phyloP scores from a whole-genome alignment of 1,140 invertebrate genomes.

The Penaeus chinensis region DNA sequence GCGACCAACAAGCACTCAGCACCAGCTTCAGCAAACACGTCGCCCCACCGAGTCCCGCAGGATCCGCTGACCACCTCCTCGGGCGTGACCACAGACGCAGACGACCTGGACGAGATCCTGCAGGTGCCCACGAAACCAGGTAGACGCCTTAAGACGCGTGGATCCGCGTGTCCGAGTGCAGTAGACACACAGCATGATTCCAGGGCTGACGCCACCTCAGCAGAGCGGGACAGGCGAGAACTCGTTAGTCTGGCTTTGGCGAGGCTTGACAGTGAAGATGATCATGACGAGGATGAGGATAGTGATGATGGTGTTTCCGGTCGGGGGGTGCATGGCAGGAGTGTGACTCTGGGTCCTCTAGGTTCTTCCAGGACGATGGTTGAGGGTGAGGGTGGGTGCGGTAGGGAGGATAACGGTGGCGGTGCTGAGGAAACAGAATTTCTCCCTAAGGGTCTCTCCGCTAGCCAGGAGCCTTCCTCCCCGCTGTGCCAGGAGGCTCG shows the following conservation, averaged over 20 bases:
- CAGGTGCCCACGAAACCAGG: slow-evolving; percentile 53
- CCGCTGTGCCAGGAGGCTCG: too few species aligned
- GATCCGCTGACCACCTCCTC: slow-evolving; percentile 20
- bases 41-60: slow-evolving; percentile 10
- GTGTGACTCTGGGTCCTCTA: neutral
- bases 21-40: slow-evolving; percentile 2
- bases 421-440: slow-evolving; percentile 1
- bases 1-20: neutral
- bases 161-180: neutral
- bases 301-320: neutral
- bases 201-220: neutral
- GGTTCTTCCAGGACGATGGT: too few species aligned
- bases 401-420: slow-evolving; percentile 27
- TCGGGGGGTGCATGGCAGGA: neutral
- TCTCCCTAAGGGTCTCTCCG: neutral
- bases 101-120: slow-evolving; percentile 43
- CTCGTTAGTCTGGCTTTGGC: too few species aligned
- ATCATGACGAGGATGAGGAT: neutral
- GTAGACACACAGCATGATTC: slow-evolving; percentile 11
- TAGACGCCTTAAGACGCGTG: neutral
- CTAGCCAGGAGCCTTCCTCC: too few species aligned
- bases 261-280: neutral
- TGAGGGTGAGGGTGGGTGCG: neutral
- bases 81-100: slow-evolving; percentile 9
- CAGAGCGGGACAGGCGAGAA: too few species aligned